Evolutionary conservation across 2,113 vertebrate genomes (phyloP).

Genomic region (Neolamprologus variostigma): DNA sequence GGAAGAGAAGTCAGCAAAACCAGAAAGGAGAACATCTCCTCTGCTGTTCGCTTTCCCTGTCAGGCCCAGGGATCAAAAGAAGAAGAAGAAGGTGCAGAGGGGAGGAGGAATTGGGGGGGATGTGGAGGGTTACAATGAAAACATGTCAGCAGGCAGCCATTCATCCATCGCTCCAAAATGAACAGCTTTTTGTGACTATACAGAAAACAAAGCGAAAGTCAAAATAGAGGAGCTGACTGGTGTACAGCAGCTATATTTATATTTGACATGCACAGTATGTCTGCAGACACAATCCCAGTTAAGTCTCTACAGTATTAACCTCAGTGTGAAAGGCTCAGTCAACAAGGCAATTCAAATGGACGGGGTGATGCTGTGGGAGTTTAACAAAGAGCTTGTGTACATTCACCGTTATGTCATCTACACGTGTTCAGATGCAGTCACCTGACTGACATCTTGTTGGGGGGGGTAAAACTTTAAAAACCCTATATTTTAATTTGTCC

Average conservation of each 20-base stretch:
- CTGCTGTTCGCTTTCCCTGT: background rate
- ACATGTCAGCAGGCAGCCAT: background rate
- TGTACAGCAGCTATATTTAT: background rate
- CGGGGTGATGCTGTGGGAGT: background rate
- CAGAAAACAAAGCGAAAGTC: background rate
- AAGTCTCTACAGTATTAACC: background rate
- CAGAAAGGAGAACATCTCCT: conserved; percentile 23
- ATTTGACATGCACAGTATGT: conserved; percentile 19
- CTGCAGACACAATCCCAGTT: background rate
- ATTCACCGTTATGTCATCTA: background rate
- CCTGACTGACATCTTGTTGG: background rate
- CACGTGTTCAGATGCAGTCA: background rate
- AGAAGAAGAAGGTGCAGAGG: background rate
- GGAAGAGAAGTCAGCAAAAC: conserved; percentile 4
- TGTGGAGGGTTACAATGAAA: background rate
- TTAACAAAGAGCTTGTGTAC: background rate
- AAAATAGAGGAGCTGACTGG: background rate
- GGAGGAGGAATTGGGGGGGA: rapidly evolving
- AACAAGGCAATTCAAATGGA: background rate
- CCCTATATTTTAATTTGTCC: conserved; percentile 19
- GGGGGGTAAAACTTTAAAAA: conserved; percentile 14
- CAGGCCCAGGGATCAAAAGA: conserved; percentile 19
- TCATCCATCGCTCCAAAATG: background rate
- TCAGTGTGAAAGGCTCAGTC: background rate
- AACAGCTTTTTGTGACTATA: background rate